These are phyloP conservation scores for Dasysyrphus albostriatus DNA, from an alignment of 2,888 invertebrate genomes.

Conservation along the genomic window DNA sequence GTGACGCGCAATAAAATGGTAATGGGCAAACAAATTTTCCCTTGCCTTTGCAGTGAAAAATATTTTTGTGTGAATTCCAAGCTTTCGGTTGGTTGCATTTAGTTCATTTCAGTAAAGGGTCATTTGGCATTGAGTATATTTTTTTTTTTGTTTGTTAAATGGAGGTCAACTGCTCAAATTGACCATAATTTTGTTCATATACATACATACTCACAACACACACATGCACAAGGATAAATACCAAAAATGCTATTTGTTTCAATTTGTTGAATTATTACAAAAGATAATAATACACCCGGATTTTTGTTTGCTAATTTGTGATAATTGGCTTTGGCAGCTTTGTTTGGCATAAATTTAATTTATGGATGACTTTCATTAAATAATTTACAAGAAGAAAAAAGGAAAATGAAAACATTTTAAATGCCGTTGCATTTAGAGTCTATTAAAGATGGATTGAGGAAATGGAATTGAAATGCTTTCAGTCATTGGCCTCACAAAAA, in stretches of 20 bases:
- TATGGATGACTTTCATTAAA: neutral
- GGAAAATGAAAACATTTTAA: neutral
- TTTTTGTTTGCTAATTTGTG: slow-evolving; percentile 31
- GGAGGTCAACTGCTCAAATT: slow-evolving; percentile 18
- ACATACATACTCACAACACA: neutral
- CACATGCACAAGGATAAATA: neutral
- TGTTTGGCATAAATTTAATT: slow-evolving; percentile 6
- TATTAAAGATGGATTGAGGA: neutral
- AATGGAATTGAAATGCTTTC: neutral
- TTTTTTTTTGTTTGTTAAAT: neutral
- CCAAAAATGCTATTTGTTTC: slow-evolving; percentile 19
- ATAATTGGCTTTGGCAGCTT: slow-evolving; percentile 27
- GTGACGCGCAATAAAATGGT: slow-evolving; percentile 8
- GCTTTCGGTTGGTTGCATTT: slow-evolving; percentile 6
- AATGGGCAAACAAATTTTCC: neutral
- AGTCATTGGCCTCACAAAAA: slow-evolving; percentile 1
- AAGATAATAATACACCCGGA: slow-evolving; percentile 9
- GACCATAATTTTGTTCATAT: slow-evolving; percentile 6
- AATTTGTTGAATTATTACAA: slow-evolving; percentile 21
- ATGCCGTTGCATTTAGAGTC: slow-evolving; percentile 4
- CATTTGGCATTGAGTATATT: neutral
- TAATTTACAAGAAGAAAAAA: neutral
- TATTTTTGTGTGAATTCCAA: slow-evolving; percentile 16
- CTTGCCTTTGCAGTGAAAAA: neutral
- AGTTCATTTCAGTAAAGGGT: neutral